Percentiles rank a stretch among this genome's conserved stretches.
phyloP scores from a whole-genome alignment of 2,797 vertebrate species.

The Phalloptychus januarius region DNA sequence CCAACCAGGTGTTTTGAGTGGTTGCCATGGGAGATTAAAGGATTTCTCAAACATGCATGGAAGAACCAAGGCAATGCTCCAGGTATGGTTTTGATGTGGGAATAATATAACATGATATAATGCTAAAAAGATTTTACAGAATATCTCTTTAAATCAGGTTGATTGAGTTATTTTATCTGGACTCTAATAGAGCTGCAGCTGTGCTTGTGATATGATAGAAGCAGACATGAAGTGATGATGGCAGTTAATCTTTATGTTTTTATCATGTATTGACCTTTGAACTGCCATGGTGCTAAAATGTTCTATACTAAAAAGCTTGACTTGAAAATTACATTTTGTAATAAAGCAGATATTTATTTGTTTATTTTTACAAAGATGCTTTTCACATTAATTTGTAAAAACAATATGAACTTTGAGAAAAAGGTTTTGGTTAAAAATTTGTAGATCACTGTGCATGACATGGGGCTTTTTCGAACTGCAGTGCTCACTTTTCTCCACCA shows the following conservation, averaged over 20 bases:
- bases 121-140: no score
- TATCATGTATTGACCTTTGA: neutral
- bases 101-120: no score
- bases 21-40: no score
- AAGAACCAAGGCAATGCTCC: no score
- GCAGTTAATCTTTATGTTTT: neutral
- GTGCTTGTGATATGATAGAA: neutral
- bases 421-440: neutral
- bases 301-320: neutral
- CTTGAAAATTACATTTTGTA: neutral
- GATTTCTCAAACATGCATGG: no score
- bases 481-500: neutral
- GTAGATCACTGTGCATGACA: neutral
- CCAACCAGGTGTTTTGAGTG: no score
- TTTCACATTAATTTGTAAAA: neutral
- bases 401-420: neutral
- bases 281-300: neutral
- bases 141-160: neutral
- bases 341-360: neutral
- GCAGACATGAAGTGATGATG: neutral
- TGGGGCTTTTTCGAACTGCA: constrained; percentile 2
- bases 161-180: neutral
- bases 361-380: neutral
- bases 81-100: no score
- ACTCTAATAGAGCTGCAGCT: neutral